Base-by-base conservation (phyloP, 2,797 vertebrate genomes). In the Molossus alvarezi region DNA sequence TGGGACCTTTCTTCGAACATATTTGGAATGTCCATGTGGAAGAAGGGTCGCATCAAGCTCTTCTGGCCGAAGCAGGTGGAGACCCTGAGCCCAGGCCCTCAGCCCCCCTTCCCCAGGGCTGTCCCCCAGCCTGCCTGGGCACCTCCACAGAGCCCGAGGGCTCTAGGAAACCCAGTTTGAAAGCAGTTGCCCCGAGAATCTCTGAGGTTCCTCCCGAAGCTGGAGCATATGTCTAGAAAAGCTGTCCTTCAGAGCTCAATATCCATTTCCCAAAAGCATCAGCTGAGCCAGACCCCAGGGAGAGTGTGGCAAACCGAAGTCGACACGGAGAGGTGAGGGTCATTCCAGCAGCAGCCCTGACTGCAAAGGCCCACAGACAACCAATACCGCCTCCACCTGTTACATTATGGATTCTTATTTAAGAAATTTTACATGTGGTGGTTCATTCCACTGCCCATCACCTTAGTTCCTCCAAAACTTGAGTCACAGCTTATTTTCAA, bases 211-310 rank as follows among this genome's bases (percentile, higher is more conserved):
- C 79, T 91, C 41, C 48, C 0, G 0, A 57, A 86, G 29, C 58
- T 71, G 55, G 37, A 79, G 45, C 1, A 1, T 37, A 1, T 9
- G 25, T 48, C 75, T 75, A n/a, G 29, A 55, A 75, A 75, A 79
- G 21, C 45, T 81, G 4, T 20, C 29, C 51, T 88, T 67, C 72
- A 58, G 9, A 41, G 25, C 29, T 85, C 87, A 37, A 80, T 91
- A 86, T 83, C 94, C 27, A 25, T 71, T 58, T 91, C 33, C 48
- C 60, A 17, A 45, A 73, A 75, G 27, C 27, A 90, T 83, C 29
- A 17, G 2, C 80, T 23, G 41, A 80, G 27, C 71, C 7, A 3
- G 76, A 80, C 37, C 29, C n/a, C 2, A 9, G 77, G 72, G 23
- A 48, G 13, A 27, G 53, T 18, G n/a, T 67, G 25, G 58, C 53